Evolutionary conservation across 2,888 invertebrate genomes (phyloP).

Genomic region (Andrena trimmerana): DNA sequence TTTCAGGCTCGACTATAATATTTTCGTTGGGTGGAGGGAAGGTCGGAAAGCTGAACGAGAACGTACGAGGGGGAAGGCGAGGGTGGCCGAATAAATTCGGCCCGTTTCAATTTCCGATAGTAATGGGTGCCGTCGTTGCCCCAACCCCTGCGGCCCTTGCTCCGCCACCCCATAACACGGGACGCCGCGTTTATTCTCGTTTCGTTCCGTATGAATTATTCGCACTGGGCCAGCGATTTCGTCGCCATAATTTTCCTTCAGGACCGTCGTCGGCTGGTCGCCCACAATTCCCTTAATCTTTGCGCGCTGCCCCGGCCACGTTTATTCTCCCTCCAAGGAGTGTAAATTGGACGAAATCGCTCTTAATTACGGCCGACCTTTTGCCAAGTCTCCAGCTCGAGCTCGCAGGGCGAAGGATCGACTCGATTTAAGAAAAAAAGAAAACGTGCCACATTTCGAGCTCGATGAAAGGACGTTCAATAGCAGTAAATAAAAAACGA

Average conservation of each 20-base stretch:
- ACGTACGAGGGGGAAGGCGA: conserved; percentile 24
- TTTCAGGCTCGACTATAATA: conserved; percentile 23
- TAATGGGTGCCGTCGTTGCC: conserved; percentile 50
- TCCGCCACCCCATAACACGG: conserved; percentile 14
- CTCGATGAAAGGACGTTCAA: background rate
- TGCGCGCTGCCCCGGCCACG: background rate
- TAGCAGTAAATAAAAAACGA: background rate
- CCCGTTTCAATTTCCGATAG: conserved; percentile 74
- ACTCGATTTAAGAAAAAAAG: background rate
- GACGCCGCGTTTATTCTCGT: conserved; percentile 64
- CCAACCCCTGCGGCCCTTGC: background rate
- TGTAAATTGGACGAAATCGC: background rate
- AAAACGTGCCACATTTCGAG: background rate
- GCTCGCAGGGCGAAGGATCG: background rate
- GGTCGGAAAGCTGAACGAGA: conserved; percentile 48
- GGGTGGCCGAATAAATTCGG: conserved; percentile 68
- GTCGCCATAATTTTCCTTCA: conserved; percentile 56
- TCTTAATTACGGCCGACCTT: conserved; percentile 3
- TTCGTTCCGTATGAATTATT: conserved; percentile 72
- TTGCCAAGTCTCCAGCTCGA: background rate
- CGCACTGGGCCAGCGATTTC: conserved; percentile 46
- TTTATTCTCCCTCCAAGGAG: background rate
- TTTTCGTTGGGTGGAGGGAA: conserved; percentile 23
- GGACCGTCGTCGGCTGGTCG: background rate
- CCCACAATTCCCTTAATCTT: background rate